A percentile compares a stretch with the other conserved stretches of the same genome.
Evolutionary conservation across 1,140 invertebrate species (phyloP).

Genomic region (Heliconius himera): DNA sequence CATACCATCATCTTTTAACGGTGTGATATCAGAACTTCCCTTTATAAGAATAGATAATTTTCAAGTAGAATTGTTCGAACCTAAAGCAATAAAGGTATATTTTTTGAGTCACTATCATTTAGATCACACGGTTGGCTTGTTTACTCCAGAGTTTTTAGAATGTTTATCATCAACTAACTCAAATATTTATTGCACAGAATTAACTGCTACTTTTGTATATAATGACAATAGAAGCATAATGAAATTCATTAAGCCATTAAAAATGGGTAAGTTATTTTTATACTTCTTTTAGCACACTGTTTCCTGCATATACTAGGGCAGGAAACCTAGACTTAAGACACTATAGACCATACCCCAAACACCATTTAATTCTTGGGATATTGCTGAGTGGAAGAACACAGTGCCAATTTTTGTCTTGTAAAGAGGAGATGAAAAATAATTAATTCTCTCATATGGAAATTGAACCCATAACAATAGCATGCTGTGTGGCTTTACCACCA

Average conservation of each 20-base stretch:
- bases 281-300: background rate
- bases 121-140: conserved; percentile 86
- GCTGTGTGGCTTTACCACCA: no score
- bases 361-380: no score
- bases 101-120: conserved; percentile 86
- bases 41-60: conserved; percentile 1
- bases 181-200: conserved; percentile 74
- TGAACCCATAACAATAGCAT: no score
- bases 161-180: conserved; percentile 52
- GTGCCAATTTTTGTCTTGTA: no score
- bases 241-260: conserved; percentile 46
- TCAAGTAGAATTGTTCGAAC: background rate
- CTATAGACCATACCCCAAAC: no score
- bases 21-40: background rate
- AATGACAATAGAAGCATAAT: conserved; percentile 43
- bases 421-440: no score
- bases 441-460: no score
- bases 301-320: no score
- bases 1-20: background rate
- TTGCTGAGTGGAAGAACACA: no score
- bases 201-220: conserved; percentile 71
- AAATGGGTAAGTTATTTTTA: conserved; percentile 49
- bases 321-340: no score
- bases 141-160: conserved; percentile 42
- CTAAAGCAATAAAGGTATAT: conserved; percentile 65